Conservation (phyloP, 2,113 vertebrate species). For the Tauraco erythrolophus region DNA sequence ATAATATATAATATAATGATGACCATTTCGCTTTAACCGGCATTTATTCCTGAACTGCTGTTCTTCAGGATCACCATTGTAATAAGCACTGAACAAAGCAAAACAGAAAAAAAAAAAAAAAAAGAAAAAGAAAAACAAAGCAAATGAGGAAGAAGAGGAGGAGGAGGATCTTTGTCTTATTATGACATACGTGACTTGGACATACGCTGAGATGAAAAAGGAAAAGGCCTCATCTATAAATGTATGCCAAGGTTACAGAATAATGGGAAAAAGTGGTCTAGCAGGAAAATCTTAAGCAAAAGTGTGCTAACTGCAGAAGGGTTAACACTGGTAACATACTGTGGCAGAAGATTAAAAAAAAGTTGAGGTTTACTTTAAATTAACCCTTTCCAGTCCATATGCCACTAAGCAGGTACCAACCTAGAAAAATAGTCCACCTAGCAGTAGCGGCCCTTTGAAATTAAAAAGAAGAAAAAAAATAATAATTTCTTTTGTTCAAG, state of each 20-base stretch:
- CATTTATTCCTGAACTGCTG: conserved; percentile 70
- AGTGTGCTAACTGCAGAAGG: conserved; percentile 78
- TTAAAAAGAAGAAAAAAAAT: conserved; percentile 35
- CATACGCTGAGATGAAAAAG: conserved; percentile 70
- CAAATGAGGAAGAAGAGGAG: conserved; percentile 23
- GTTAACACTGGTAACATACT: conserved; percentile 81
- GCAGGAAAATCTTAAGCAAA: conserved; percentile 72
- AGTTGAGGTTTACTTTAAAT: conserved; percentile 81
- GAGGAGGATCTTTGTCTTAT: conserved; percentile 66
- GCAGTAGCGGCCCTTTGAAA: conserved; percentile 76
- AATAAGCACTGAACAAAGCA: conserved; percentile 73
- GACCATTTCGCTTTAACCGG: conserved; percentile 55
- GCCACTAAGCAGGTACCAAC: conserved; percentile 83
- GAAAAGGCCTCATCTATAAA: conserved; percentile 75
- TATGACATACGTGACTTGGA: conserved; percentile 73
- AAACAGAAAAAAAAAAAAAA: conserved; percentile 17
- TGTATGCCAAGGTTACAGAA: conserved; percentile 72
- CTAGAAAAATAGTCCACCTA: conserved; percentile 78
- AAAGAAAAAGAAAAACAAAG: conserved; percentile 13
- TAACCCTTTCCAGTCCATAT: conserved; percentile 83
- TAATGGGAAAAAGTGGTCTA: conserved; percentile 62
- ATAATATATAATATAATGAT: neutral
- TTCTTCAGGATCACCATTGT: conserved; percentile 73
- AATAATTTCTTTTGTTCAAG: conserved; percentile 82
- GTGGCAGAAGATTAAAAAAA: conserved; percentile 77